Evolutionary conservation across 2,888 invertebrate genomes (phyloP).

Genomic region (Tineola bisselliella): DNA sequence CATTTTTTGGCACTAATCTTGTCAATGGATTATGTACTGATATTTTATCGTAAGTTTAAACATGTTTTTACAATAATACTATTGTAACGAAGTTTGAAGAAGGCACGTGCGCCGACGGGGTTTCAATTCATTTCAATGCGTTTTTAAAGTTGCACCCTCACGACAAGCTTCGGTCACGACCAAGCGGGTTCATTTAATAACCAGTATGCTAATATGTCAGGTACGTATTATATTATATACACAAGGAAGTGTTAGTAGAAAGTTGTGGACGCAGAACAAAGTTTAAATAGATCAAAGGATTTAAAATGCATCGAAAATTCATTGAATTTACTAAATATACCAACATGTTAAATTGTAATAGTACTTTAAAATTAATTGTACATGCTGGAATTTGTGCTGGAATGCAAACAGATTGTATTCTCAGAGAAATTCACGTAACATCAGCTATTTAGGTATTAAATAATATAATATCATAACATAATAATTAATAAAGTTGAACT

Average conservation of each 20-base stretch:
- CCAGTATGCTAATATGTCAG: background rate
- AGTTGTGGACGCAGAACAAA: background rate
- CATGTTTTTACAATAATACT: background rate
- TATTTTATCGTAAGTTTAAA: background rate
- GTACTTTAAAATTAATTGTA: background rate
- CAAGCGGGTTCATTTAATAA: constrained; percentile 4
- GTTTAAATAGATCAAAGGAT: no score
- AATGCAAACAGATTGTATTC: background rate
- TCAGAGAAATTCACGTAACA: background rate
- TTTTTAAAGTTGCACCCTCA: background rate
- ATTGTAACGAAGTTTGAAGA: background rate
- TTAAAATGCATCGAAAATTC: no score
- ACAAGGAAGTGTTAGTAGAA: background rate
- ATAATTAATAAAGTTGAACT: background rate
- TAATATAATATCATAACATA: background rate
- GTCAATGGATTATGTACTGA: background rate
- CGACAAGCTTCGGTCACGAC: constrained; percentile 3
- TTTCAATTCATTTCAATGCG: background rate
- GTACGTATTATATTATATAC: background rate
- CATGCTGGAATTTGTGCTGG: background rate
- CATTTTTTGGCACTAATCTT: background rate
- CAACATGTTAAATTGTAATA: background rate
- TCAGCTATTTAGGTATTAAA: background rate
- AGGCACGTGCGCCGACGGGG: constrained; percentile 1
- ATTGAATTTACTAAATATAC: no score